These are phyloP conservation scores for Molothrus aeneus DNA, from an alignment of 2,797 vertebrate species.

Conservation along the genomic window DNA sequence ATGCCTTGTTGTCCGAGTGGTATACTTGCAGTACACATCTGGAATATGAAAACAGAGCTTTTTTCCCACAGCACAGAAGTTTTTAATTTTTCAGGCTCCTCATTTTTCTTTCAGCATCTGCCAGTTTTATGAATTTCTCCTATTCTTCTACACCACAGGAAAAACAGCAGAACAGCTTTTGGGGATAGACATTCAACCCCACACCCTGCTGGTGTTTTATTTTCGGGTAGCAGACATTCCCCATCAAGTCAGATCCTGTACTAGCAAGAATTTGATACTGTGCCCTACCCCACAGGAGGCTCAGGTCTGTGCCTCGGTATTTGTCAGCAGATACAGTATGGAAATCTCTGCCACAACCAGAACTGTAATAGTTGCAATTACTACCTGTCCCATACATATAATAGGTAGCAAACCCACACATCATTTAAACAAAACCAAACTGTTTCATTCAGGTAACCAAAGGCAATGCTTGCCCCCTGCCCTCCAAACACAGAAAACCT, in stretches of 20 bases:
- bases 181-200: not conserved
- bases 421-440: not conserved
- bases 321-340: not conserved
- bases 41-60: not conserved
- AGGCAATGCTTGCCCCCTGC: not conserved
- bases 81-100: not conserved
- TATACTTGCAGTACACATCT: not conserved
- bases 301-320: not conserved
- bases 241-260: slow-evolving; percentile 20
- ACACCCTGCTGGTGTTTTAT: not conserved
- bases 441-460: not conserved
- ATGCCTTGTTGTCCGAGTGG: not conserved
- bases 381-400: not conserved
- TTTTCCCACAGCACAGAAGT: not conserved
- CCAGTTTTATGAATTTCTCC: not conserved
- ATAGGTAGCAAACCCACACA: not conserved
- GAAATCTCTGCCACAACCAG: not conserved
- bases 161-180: not conserved
- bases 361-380: not conserved
- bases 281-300: not conserved
- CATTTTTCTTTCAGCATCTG: not conserved
- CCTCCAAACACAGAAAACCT: not conserved
- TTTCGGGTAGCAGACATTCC: not conserved
- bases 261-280: not conserved
- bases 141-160: not conserved